Percentiles rank a stretch among this genome's conserved stretches.
Conservation (phyloP, 1,140 invertebrate species). For the Cataglyphis hispanica region DNA sequence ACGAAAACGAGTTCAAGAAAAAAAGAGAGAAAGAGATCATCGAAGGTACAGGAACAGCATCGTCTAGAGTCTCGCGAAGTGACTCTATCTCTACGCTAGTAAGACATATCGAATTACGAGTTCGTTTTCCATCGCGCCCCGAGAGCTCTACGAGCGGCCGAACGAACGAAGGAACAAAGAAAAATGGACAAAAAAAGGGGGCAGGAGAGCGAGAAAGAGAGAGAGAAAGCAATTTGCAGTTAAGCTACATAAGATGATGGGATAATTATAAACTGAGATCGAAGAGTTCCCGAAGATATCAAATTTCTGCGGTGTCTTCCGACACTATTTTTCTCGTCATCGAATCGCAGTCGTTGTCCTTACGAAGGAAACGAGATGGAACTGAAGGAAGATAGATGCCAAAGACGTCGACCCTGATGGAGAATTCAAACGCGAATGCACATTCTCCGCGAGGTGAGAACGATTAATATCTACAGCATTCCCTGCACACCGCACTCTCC, state of each 20-base stretch:
- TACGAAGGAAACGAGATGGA: slow-evolving; percentile 14
- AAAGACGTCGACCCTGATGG: slow-evolving; percentile 13
- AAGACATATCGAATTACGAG: slow-evolving; percentile 83
- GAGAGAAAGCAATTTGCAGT: slow-evolving; percentile 6
- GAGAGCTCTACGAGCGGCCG: neutral
- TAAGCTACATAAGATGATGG: slow-evolving; percentile 62
- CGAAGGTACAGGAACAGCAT: slow-evolving; percentile 21
- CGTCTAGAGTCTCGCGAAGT: slow-evolving; percentile 71
- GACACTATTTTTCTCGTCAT: slow-evolving; percentile 67
- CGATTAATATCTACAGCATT: slow-evolving; percentile 61
- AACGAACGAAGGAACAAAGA: neutral
- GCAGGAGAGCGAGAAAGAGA: neutral
- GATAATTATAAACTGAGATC: slow-evolving; percentile 76
- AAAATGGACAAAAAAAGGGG: neutral
- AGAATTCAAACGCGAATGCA: slow-evolving; percentile 54
- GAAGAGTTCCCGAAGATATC: slow-evolving; percentile 65
- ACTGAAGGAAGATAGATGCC: slow-evolving; percentile 28
- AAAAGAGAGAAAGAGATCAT: slow-evolving; percentile 13
- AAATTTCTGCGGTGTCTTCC: slow-evolving; percentile 73
- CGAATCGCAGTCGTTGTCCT: slow-evolving; percentile 51
- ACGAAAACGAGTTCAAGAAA: neutral
- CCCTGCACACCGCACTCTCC: neutral
- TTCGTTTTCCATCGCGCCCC: slow-evolving; percentile 74
- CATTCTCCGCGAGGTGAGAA: slow-evolving; percentile 60
- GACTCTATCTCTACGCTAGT: slow-evolving; percentile 81